Percentiles rank a stretch among this genome's conserved stretches.
Conservation (phyloP, 2,797 vertebrate species). For the Enteromius viviparus region DNA sequence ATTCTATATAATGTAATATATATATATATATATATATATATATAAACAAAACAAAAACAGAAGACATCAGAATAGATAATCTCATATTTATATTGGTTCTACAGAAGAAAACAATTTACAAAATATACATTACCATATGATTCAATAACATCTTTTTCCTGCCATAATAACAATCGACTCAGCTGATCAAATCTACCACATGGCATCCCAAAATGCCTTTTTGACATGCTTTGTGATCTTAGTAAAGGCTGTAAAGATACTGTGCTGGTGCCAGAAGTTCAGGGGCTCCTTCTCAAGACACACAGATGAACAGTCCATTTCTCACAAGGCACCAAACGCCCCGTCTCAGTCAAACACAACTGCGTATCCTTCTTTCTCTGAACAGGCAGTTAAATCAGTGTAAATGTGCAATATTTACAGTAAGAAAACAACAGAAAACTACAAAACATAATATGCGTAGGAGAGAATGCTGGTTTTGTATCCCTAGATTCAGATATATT, state of each 20-base stretch:
- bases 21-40: too few species aligned
- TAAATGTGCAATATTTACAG: constrained; percentile 73
- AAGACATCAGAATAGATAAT: constrained; percentile 66
- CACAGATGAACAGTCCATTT: constrained; percentile 19
- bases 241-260: constrained; percentile 41
- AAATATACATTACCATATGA: constrained; percentile 78
- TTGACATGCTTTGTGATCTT: constrained; percentile 39
- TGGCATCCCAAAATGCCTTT: constrained; percentile 20
- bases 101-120: constrained; percentile 79
- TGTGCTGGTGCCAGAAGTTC: constrained; percentile 54
- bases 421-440: constrained; percentile 67
- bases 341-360: background rate
- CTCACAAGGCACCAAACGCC: constrained; percentile 48
- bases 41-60: constrained; percentile 50
- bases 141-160: constrained; percentile 72
- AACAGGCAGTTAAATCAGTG: constrained; percentile 48
- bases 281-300: constrained; percentile 32
- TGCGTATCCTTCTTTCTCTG: constrained; percentile 5
- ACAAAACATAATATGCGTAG: constrained; percentile 71
- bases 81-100: constrained; percentile 76
- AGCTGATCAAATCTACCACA: constrained; percentile 13
- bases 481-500: constrained; percentile 59
- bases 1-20: background rate
- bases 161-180: constrained; percentile 56
- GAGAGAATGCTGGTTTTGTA: constrained; percentile 58